phyloP scores from a whole-genome alignment of 2,797 vertebrate genomes.

The Cetoscarus ocellatus region DNA sequence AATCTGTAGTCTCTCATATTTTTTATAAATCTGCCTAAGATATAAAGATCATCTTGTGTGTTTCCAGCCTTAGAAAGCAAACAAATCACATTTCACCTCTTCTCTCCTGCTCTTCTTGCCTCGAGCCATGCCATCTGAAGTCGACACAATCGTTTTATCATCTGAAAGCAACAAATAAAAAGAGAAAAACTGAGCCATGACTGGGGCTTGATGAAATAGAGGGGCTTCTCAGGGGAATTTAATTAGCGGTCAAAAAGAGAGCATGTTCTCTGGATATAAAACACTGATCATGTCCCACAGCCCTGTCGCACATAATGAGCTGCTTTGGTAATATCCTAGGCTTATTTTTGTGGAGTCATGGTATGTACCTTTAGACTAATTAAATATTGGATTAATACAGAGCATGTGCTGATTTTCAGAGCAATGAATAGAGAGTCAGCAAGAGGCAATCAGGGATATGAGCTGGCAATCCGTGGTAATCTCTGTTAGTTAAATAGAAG shows the following conservation, averaged over 20 bases:
- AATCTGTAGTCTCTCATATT: too few relatives aligned
- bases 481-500: not conserved
- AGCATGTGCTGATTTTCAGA: slow-evolving; percentile 12
- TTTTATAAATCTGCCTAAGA: too few relatives aligned
- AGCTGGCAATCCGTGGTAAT: slow-evolving; percentile 12
- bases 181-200: not conserved
- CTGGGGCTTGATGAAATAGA: slow-evolving; percentile 23
- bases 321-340: slow-evolving; percentile 28
- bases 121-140: slow-evolving; percentile 22
- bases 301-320: slow-evolving; percentile 30
- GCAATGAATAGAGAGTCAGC: not conserved
- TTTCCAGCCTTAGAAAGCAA: not conserved
- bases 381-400: slow-evolving; percentile 24
- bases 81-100: slow-evolving; percentile 54
- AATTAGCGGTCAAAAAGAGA: slow-evolving; percentile 39
- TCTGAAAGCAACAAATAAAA: slow-evolving; percentile 26
- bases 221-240: slow-evolving; percentile 19
- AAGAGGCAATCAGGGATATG: slow-evolving; percentile 11
- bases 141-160: slow-evolving; percentile 23
- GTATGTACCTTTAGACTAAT: slow-evolving; percentile 32
- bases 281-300: slow-evolving; percentile 9
- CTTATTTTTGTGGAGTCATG: slow-evolving; percentile 8
- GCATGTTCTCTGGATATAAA: slow-evolving; percentile 14
- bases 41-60: too few relatives aligned
- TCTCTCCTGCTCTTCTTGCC: slow-evolving; percentile 37